Evolutionary conservation across 2,888 invertebrate genomes (phyloP).

Genomic region (Minunthozetes semirufus): DNA sequence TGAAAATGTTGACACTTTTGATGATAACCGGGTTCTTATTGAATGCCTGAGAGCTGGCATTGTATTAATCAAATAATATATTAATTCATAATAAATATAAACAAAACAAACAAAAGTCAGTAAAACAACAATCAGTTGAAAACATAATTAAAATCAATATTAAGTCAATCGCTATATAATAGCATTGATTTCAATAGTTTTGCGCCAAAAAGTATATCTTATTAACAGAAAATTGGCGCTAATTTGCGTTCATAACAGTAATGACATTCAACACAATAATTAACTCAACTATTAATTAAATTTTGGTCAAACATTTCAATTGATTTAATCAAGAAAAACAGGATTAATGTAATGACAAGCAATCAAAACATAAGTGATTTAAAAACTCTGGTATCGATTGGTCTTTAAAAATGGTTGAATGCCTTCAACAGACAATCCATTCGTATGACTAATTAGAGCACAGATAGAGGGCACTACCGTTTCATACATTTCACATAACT

Average conservation of each 20-base stretch:
- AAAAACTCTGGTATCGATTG: background rate
- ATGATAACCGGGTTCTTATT: conserved; percentile 1
- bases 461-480: background rate
- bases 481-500: background rate
- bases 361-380: background rate
- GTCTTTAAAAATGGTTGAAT: conserved; percentile 28
- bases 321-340: background rate
- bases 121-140: background rate
- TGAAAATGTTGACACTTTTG: background rate
- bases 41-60: conserved; percentile 3
- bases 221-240: background rate
- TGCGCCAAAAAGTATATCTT: background rate
- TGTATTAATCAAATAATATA: background rate
- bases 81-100: background rate
- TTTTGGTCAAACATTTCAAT: background rate
- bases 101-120: background rate
- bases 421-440: background rate
- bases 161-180: background rate
- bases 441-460: background rate
- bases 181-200: background rate
- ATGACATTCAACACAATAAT: background rate
- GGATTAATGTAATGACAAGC: too few relatives aligned
- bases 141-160: background rate
- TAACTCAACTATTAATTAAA: background rate
- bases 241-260: background rate